phyloP scores from a whole-genome alignment of 92 coral and sea anemone species.

The Micromussa lordhowensis region DNA sequence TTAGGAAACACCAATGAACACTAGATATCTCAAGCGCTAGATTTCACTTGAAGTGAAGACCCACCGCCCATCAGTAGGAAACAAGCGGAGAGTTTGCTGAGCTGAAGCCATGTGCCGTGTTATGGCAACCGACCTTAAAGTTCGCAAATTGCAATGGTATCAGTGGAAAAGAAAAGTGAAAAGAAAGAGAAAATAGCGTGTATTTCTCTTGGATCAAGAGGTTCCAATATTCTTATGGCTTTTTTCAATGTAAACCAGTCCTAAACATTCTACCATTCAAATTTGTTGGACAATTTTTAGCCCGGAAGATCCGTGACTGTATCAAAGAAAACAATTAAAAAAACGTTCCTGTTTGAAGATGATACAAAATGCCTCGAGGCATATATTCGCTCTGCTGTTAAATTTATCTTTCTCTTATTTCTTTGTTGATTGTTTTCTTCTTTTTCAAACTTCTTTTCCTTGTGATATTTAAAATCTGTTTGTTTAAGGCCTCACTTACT shows the following conservation, averaged over 20 bases:
- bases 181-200: neutral
- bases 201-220: neutral
- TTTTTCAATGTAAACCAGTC: neutral
- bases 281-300: neutral
- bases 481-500: neutral
- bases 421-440: neutral
- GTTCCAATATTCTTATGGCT: neutral
- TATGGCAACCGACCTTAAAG: neutral
- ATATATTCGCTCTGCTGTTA: neutral
- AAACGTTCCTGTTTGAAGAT: neutral
- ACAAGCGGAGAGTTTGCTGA: neutral
- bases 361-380: neutral
- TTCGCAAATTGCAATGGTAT: conserved; percentile 5
- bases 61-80: neutral
- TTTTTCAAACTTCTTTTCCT: neutral
- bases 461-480: neutral
- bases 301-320: neutral
- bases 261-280: neutral
- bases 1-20: neutral
- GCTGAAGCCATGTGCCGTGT: neutral
- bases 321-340: neutral
- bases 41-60: neutral
- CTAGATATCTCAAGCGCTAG: neutral
- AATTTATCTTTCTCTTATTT: neutral
- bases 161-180: neutral